Evolutionary conservation across 2,797 vertebrate genomes (phyloP), one percentile per base, ranked within the genome.

Genomic region (Lates japonicus): DNA sequence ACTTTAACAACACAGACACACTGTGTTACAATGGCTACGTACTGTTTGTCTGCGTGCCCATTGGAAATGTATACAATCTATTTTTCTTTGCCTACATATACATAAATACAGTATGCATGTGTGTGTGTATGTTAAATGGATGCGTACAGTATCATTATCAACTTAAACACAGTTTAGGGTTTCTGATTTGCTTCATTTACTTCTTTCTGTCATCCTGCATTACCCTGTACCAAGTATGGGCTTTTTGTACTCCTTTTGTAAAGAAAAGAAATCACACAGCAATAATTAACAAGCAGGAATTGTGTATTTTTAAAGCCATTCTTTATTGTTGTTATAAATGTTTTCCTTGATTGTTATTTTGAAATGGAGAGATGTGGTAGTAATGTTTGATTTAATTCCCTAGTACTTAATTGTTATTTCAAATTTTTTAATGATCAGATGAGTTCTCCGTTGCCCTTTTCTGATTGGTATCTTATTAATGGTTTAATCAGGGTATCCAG

Each of bases 231-330:
- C 71, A 90, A 65, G 72, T 83, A 70, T 85, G 81, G 70, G 55
- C 46, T 79, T 90, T 88, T 92, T 91, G 35, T 91, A 88, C 41
- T 70, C 25, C 42, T 85, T 91, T 91, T 90, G 46, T 92, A 86
- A 87, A 90, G 60, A 84, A 85, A 74, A 64, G 42, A 79, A 79
- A 65, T 78, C 65, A 72, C 63, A 78, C 83, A 92, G 95, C 93
- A 96, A 95, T 95, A 95, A 93, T 90, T 89, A 89, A 87, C 80
- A 78, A 87, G 84, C 90, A 94, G 90, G 88, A 92, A 90, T 79
- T 66, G 33, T 88, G 73, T 91, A 81, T 74, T 90, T 92, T 88
- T 70, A 85, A 92, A 95, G 94, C 90, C 94, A 94, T 95, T 91
- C 46, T 87, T 90, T 90, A 58, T 86, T 80, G 55, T 87, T 78